These are phyloP conservation scores for Kryptolebias marmoratus DNA, from an alignment of 2,113 vertebrate species.

Conservation along the genomic window DNA sequence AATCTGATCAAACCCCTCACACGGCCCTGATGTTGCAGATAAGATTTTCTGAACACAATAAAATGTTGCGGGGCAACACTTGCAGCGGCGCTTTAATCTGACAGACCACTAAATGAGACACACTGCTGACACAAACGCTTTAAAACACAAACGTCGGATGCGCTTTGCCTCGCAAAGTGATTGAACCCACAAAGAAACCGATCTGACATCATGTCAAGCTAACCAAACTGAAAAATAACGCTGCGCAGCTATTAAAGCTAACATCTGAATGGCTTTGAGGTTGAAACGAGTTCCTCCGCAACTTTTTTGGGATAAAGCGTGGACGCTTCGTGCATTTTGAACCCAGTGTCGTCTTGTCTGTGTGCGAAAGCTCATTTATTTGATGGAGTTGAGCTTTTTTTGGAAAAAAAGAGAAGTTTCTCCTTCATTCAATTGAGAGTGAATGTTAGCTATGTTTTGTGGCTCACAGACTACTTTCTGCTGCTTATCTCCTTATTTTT, in stretches of 20 bases:
- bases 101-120: constrained; percentile 9
- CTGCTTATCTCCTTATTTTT: constrained; percentile 40
- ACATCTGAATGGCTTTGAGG: constrained; percentile 22
- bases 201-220: constrained; percentile 12
- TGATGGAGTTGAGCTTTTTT: constrained; percentile 11
- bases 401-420: constrained; percentile 1
- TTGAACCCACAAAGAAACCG: constrained; percentile 24
- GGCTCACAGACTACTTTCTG: constrained; percentile 22
- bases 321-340: constrained; percentile 14
- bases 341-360: constrained; percentile 10
- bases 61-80: constrained; percentile 3
- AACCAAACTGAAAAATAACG: constrained; percentile 20
- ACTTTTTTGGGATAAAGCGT: constrained; percentile 23
- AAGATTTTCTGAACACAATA: not conserved
- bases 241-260: constrained; percentile 14
- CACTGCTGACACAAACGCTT: constrained; percentile 4
- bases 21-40: not conserved
- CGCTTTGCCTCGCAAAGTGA: constrained; percentile 15
- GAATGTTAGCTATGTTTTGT: constrained; percentile 9
- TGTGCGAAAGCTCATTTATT: constrained; percentile 14
- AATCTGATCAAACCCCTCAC: constrained; percentile 6
- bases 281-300: constrained; percentile 13
- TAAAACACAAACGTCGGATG: constrained; percentile 8
- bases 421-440: constrained; percentile 5
- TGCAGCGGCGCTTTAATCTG: constrained; percentile 16